A percentile compares a stretch with the other conserved stretches of the same genome.
Evolutionary conservation across 2,888 invertebrate species (phyloP).

Genomic region (Parnassius smintheus): DNA sequence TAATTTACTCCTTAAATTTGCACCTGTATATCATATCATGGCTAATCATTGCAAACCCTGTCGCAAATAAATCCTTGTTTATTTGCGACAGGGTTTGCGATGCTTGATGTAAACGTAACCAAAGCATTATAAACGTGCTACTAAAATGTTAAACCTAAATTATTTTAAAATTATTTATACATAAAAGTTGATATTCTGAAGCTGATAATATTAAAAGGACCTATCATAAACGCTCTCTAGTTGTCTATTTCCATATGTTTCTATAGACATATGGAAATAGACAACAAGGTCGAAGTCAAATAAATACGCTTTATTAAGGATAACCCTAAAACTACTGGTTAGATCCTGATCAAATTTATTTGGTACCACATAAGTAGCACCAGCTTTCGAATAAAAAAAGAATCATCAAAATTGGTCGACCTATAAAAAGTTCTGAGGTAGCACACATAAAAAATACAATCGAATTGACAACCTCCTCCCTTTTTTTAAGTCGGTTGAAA

Average conservation of each 20-base stretch:
- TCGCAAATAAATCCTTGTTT: slow-evolving; percentile 26
- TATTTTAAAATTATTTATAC: slow-evolving; percentile 26
- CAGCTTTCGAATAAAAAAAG: no score
- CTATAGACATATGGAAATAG: slow-evolving; percentile 5
- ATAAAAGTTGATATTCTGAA: slow-evolving; percentile 14
- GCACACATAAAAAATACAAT: no score
- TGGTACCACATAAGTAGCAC: no score
- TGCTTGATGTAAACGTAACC: slow-evolving; percentile 29
- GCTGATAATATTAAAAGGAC: slow-evolving; percentile 1
- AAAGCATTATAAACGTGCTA: slow-evolving; percentile 27
- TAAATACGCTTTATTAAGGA: no score
- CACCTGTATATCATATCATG: slow-evolving; percentile 29
- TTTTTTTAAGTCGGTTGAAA: no score
- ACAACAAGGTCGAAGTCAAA: no score
- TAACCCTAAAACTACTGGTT: no score
- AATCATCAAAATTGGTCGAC: no score
- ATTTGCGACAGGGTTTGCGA: no score
- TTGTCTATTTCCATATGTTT: slow-evolving; percentile 12
- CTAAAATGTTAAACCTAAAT: slow-evolving; percentile 27
- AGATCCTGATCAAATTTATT: no score
- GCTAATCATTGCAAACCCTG: slow-evolving; percentile 36
- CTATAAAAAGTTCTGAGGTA: no score
- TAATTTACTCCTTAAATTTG: slow-evolving; percentile 37
- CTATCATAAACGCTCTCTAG: slow-evolving; percentile 4
- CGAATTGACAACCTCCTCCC: no score